phyloP scores from a whole-genome alignment of 2,888 invertebrate species.

The Lobophora halterata region DNA sequence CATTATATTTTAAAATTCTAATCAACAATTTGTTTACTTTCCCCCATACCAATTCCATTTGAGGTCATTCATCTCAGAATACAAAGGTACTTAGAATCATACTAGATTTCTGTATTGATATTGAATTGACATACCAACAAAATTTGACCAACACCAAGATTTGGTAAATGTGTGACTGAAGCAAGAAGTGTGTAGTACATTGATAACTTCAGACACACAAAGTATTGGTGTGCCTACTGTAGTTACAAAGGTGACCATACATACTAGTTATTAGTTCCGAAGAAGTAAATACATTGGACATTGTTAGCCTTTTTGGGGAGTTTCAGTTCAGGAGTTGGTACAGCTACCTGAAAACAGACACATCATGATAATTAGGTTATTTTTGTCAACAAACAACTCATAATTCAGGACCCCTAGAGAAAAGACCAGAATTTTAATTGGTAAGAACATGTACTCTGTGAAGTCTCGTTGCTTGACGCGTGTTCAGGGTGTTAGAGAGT shows the following conservation, averaged over 20 bases:
- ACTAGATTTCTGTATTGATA: no score
- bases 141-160: no score
- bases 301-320: conserved; percentile 87
- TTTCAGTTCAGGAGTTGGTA: conserved; percentile 88
- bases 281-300: conserved; percentile 94
- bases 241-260: conserved; percentile 65
- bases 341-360: conserved; percentile 85
- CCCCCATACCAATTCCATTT: no score
- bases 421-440: neutral
- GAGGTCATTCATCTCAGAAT: no score
- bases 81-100: no score
- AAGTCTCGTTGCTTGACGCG: neutral
- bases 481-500: conserved; percentile 3
- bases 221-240: no score
- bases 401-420: neutral
- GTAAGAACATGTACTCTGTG: neutral
- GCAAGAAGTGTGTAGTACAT: no score
- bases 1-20: no score
- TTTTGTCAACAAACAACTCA: conserved; percentile 12
- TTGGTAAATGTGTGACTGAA: no score
- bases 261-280: conserved; percentile 97
- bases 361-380: conserved; percentile 42
- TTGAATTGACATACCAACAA: no score
- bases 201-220: conserved; percentile 1
- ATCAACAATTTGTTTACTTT: no score